phyloP scores from a whole-genome alignment of 1,140 invertebrate genomes.

The Whitmania pigra region DNA sequence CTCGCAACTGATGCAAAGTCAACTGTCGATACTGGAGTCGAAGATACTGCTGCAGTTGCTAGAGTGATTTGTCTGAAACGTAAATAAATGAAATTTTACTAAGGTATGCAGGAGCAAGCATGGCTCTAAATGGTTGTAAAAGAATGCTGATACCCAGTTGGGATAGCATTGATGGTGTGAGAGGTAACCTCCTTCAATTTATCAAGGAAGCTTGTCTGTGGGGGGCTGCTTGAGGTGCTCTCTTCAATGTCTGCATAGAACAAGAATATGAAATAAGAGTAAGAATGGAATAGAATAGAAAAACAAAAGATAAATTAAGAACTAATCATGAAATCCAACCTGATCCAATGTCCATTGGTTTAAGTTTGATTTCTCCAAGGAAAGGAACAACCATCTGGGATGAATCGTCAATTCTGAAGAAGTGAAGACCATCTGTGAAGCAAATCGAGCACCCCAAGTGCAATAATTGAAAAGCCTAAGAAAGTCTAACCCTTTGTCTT shows the following conservation, averaged over 20 bases:
- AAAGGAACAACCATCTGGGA: constrained; percentile 17
- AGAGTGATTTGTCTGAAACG: background rate
- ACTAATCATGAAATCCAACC: background rate
- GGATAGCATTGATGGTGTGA: background rate
- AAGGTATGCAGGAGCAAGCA: background rate
- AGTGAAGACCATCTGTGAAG: constrained; percentile 1
- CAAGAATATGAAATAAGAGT: background rate
- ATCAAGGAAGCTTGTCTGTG: constrained; percentile 18
- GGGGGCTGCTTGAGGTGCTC: constrained; percentile 16
- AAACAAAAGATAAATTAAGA: background rate
- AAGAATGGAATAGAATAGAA: too few species aligned
- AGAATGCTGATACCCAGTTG: background rate
- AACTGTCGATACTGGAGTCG: background rate
- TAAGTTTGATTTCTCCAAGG: constrained; percentile 13
- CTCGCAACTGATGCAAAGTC: background rate
- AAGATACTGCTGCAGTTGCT: background rate
- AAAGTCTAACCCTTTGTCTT: constrained; percentile 44
- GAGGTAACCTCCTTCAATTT: constrained; percentile 10
- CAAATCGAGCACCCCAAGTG: constrained; percentile 12
- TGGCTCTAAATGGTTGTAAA: background rate
- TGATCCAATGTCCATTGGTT: constrained; percentile 11
- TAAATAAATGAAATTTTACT: background rate
- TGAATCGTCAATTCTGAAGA: constrained; percentile 13
- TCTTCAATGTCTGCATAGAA: background rate
- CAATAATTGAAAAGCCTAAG: constrained; percentile 25